Evolutionary conservation across 2,797 vertebrate species (phyloP).

Genomic region (Liasis olivaceus): DNA sequence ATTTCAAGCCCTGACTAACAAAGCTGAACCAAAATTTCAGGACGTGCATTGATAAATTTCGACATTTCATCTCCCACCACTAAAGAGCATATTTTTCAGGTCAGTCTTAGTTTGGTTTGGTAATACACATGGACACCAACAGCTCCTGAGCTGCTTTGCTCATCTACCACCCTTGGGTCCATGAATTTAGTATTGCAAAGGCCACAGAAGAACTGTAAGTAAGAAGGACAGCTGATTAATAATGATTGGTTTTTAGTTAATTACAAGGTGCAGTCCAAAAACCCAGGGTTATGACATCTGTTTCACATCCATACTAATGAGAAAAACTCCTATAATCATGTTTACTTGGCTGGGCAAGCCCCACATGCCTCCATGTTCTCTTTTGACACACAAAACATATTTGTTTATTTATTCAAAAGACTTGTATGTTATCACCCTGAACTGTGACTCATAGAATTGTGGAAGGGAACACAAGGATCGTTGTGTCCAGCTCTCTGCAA

Average conservation of each 20-base stretch:
- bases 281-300: constrained; percentile 65
- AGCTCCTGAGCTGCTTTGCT: background rate
- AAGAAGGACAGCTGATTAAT: constrained; percentile 60
- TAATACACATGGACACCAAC: background rate
- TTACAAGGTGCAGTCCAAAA: constrained; percentile 59
- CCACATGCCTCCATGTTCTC: constrained; percentile 57
- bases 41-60: background rate
- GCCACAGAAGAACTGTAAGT: constrained; percentile 50
- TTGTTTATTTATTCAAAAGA: background rate
- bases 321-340: constrained; percentile 64
- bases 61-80: background rate
- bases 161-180: constrained; percentile 27
- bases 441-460: background rate
- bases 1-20: background rate
- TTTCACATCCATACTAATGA: constrained; percentile 67
- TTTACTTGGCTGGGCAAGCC: constrained; percentile 50
- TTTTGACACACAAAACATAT: background rate
- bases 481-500: background rate
- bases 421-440: no score
- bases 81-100: background rate
- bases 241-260: constrained; percentile 47
- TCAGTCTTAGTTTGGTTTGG: background rate
- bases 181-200: constrained; percentile 35
- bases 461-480: background rate
- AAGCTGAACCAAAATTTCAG: constrained; percentile 49